Evolutionary conservation across 1,140 invertebrate species (phyloP).

Genomic region (Polyergus mexicanus): DNA sequence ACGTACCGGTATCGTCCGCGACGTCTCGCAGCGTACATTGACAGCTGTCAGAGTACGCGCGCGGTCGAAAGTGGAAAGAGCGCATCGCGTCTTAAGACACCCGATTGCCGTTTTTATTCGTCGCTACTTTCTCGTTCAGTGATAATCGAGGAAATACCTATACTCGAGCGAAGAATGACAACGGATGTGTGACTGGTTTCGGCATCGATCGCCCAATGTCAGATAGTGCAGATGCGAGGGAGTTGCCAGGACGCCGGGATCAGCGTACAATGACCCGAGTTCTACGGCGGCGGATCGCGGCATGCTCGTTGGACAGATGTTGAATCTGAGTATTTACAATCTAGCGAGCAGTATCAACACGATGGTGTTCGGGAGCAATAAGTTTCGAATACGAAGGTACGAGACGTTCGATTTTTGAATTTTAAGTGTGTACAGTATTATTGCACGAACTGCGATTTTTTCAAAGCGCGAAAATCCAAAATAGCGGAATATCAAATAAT

Average conservation of each 20-base stretch:
- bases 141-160: not conserved
- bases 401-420: slow-evolving; percentile 5
- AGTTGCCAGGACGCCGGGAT: slow-evolving; percentile 8
- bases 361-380: slow-evolving; percentile 89
- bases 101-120: not conserved
- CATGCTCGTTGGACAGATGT: slow-evolving; percentile 78
- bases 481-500: not conserved
- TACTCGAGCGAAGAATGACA: slow-evolving; percentile 32
- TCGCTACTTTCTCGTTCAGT: not conserved
- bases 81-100: not conserved
- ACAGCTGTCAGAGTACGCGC: slow-evolving; percentile 62
- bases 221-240: slow-evolving; percentile 20
- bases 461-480: not conserved
- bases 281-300: slow-evolving; percentile 11
- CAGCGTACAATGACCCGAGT: slow-evolving; percentile 65
- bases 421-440: not conserved
- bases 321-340: slow-evolving; percentile 83
- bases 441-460: not conserved
- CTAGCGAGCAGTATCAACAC: slow-evolving; percentile 83
- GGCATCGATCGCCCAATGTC: slow-evolving; percentile 56
- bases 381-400: slow-evolving; percentile 89
- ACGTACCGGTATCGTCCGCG: slow-evolving; percentile 19
- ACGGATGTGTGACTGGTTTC: slow-evolving; percentile 66
- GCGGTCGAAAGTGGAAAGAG: slow-evolving; percentile 19
- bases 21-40: slow-evolving; percentile 41